Base-by-base conservation (phyloP, 2,797 vertebrate genomes). In the Sphenopsis melanotis region DNA sequence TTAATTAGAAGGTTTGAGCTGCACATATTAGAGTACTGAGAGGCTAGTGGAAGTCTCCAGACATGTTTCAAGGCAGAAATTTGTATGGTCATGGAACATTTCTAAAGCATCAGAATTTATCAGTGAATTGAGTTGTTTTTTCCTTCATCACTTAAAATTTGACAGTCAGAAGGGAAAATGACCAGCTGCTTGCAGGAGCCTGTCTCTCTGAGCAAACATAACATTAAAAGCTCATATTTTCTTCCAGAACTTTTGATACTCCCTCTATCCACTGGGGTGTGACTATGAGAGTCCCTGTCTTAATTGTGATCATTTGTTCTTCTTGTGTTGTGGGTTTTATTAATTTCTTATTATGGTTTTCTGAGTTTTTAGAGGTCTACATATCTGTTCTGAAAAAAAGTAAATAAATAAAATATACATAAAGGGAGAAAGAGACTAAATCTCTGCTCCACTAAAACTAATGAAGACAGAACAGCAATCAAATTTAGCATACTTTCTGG, bases 1-100 rank as follows among this genome's bases (percentile, higher is more conserved):
- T 90, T 95, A 95, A 95, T 96, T 93, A 89, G 91, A 64, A 95
- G 83, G 56, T 89, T 91, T 71, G 87, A 82, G 72, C 77, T 65
- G 70, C 42, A 82, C 36, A 5, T 74, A 41, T 65, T 34, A 60
- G 63, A 69, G 60, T 37, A 32, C 55, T 37, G 70, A 84, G 60
- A 56, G 55, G 61, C 34, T 84, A n/a, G 29, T 83, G 53, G 49
- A 95, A 83, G 39, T 82, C 85, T 92, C 89, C 66, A 75, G 91
- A 84, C 61, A 11, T 47, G 26, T 75, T 91, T 76, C 0, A 0
- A 87, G 53, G 80, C 74, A 78, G 68, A 18, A 34, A 24, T 84
- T 84, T 89, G 10, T 44, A 76, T 64, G 49, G 80, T 53, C 83
- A 89, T 3, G 10, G 78, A 84, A 78, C 66, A 23, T 32, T 59